Evolutionary conservation across 2,113 vertebrate species (phyloP).

Genomic region (Ictalurus furcatus): DNA sequence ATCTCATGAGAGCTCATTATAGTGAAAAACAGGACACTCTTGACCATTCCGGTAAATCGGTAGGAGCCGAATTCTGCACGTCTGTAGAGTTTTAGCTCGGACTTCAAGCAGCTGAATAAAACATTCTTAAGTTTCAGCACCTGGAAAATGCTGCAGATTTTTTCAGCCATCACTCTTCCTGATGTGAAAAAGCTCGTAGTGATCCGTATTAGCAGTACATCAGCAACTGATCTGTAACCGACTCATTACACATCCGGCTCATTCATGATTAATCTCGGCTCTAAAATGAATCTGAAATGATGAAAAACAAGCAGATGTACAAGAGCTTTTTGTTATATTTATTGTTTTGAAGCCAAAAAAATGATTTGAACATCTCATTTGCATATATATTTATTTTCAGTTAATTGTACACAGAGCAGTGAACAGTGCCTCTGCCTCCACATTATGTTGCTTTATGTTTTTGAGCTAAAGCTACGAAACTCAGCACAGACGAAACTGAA

Average conservation of each 20-base stretch:
- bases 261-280: not conserved
- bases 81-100: no score
- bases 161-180: not conserved
- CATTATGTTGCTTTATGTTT: not conserved
- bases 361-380: not conserved
- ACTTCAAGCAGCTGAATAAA: not conserved
- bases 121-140: not conserved
- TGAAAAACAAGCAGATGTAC: not conserved
- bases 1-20: not conserved
- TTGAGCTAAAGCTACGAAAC: not conserved
- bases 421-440: not conserved
- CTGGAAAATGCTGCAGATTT: not conserved
- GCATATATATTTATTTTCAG: not conserved
- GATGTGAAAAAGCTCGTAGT: not conserved
- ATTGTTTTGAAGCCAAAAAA: not conserved
- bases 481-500: not conserved
- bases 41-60: not conserved
- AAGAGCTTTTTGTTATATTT: not conserved
- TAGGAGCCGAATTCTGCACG: not conserved
- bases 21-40: no score
- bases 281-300: not conserved
- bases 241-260: not conserved
- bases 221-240: not conserved
- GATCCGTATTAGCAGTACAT: not conserved
- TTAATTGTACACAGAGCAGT: not conserved